Conservation (phyloP, 2,797 vertebrate genomes). For the Cynopterus sphinx region DNA sequence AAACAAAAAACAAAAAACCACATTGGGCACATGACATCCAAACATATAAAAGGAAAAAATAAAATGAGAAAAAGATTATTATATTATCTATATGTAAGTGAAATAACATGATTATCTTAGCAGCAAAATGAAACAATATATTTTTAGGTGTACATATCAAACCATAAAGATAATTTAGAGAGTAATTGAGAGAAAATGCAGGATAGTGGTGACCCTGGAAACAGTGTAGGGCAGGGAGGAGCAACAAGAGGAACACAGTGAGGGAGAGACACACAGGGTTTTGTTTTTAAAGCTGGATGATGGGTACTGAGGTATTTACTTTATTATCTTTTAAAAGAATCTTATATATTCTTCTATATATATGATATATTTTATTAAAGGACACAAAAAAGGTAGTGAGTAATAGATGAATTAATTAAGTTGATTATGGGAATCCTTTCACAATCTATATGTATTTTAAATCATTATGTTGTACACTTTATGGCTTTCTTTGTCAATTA, state of each 20-base stretch:
- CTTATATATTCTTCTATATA: background rate
- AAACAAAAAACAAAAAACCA: background rate
- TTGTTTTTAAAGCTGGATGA: background rate
- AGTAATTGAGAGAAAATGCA: background rate
- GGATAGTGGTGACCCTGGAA: background rate
- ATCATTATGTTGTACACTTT: background rate
- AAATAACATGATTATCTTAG: background rate
- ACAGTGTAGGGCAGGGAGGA: rapidly evolving
- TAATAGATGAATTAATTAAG: background rate
- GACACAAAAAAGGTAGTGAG: background rate
- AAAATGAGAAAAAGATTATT: background rate
- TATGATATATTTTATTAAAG: background rate
- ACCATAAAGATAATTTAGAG: background rate
- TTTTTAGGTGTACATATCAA: background rate
- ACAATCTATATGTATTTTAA: background rate
- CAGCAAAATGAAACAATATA: background rate
- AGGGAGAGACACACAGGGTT: rapidly evolving
- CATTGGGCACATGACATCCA: background rate
- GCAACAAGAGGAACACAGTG: rapidly evolving
- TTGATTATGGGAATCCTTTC: background rate
- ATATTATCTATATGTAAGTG: background rate
- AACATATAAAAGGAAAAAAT: background rate
- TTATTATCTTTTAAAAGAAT: background rate
- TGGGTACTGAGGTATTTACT: background rate
- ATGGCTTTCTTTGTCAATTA: background rate